A percentile compares a stretch with the other conserved stretches of the same genome.
Conservation (phyloP, 2,888 invertebrate genomes). For the Acrobeloides nanus region DNA sequence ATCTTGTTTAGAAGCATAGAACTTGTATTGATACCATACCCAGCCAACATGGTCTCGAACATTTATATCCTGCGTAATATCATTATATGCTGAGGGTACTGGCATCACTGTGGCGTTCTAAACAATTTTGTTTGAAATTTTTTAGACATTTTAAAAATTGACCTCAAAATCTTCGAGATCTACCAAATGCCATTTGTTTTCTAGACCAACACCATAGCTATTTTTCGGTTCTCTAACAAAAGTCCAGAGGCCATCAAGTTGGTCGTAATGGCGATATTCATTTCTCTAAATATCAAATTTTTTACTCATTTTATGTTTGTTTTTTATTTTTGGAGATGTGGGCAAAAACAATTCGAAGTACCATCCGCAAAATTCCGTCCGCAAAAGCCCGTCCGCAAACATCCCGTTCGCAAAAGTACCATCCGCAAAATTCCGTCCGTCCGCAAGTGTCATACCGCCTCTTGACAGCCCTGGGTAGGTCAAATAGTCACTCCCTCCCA, state of each 20-base stretch:
- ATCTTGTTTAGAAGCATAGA: no score
- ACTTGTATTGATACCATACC: slow-evolving; percentile 71
- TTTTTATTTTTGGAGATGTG: no score
- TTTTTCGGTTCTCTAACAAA: slow-evolving; percentile 70
- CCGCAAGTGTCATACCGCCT: no score
- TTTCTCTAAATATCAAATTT: slow-evolving; percentile 65
- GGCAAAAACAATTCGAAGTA: no score
- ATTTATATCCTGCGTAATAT: slow-evolving; percentile 72
- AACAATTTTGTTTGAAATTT: not conserved
- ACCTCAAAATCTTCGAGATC: slow-evolving; percentile 62
- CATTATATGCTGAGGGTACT: slow-evolving; percentile 90
- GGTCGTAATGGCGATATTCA: slow-evolving; percentile 71
- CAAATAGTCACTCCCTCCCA: no score
- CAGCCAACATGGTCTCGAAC: slow-evolving; percentile 86
- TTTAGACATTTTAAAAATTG: slow-evolving; percentile 1
- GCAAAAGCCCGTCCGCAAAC: no score
- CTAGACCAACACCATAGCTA: no score
- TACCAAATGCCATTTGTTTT: slow-evolving; percentile 69
- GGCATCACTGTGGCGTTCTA: slow-evolving; percentile 66
- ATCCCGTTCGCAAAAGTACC: no score
- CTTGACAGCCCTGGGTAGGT: no score
- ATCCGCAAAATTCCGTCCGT: no score
- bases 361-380: no score
- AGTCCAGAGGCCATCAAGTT: slow-evolving; percentile 83
- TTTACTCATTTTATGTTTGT: no score